phyloP scores from a whole-genome alignment of 1,140 invertebrate genomes.

The Pachypsylla venusta region DNA sequence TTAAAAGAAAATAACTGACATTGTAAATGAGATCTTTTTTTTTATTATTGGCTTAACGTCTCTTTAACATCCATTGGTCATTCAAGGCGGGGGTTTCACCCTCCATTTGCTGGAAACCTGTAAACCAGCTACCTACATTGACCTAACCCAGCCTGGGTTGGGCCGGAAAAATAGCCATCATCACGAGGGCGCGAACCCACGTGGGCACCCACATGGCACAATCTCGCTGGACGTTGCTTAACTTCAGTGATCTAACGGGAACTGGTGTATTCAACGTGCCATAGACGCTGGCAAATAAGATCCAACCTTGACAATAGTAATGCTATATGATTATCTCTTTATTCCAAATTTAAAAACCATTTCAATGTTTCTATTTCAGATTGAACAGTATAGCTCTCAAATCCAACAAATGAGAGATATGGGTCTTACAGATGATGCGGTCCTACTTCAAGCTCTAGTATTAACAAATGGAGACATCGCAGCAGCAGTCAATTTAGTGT shows the following conservation, averaged over 20 bases:
- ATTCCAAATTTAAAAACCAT: not conserved
- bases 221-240: not conserved
- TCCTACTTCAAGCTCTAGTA: constrained; percentile 68
- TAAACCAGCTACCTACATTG: too few relatives aligned
- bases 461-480: constrained; percentile 73
- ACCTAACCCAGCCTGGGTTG: too few relatives aligned
- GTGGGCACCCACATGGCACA: not conserved
- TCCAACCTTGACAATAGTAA: not conserved
- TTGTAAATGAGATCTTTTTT: too few relatives aligned
- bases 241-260: not conserved
- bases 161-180: too few relatives aligned
- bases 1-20: too few relatives aligned
- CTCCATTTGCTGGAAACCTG: too few relatives aligned
- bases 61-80: too few relatives aligned
- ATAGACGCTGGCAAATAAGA: not conserved
- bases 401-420: constrained; percentile 71
- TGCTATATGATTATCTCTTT: not conserved
- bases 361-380: not conserved
- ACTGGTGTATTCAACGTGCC: not conserved
- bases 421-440: constrained; percentile 69
- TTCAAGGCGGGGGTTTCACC: too few relatives aligned
- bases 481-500: constrained; percentile 66
- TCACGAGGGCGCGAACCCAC: not conserved
- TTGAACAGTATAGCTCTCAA: constrained; percentile 33
- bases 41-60: too few relatives aligned